Conservation (phyloP, 2,888 invertebrate genomes). For the Campoletis raptor region DNA sequence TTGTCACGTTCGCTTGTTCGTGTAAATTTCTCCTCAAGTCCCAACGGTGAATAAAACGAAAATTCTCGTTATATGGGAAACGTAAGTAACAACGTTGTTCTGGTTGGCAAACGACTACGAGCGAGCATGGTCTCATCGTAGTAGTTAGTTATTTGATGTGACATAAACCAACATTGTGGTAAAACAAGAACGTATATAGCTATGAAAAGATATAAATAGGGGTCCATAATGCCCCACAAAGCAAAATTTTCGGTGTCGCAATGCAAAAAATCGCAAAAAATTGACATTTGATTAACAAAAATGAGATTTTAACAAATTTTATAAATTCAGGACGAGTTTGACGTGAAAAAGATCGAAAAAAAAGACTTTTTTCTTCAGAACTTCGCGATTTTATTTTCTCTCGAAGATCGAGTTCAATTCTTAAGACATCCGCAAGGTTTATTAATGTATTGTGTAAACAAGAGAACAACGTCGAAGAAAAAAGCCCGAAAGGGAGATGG, state of each 20-base stretch:
- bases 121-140: not conserved
- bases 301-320: not conserved
- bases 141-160: conserved; percentile 48
- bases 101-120: conserved; percentile 39
- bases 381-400: not conserved
- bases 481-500: conserved; percentile 12
- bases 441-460: not conserved
- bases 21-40: conserved; percentile 18
- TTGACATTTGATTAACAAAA: not conserved
- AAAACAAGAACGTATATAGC: not conserved
- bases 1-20: conserved; percentile 1
- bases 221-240: not conserved
- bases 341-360: no score
- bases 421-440: not conserved
- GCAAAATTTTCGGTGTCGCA: not conserved
- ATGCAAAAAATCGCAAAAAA: no score
- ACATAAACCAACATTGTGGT: conserved; percentile 50
- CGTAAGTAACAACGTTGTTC: conserved; percentile 23
- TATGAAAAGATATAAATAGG: not conserved
- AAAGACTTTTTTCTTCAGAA: not conserved
- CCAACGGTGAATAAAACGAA: conserved; percentile 26
- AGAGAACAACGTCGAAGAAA: conserved; percentile 8
- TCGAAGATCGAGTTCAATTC: not conserved
- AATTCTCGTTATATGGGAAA: conserved; percentile 21
- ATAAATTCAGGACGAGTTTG: not conserved